These are phyloP conservation scores for Isaurus tuberculatus DNA, from an alignment of 92 coral and sea anemone genomes.

Conservation along the genomic window DNA sequence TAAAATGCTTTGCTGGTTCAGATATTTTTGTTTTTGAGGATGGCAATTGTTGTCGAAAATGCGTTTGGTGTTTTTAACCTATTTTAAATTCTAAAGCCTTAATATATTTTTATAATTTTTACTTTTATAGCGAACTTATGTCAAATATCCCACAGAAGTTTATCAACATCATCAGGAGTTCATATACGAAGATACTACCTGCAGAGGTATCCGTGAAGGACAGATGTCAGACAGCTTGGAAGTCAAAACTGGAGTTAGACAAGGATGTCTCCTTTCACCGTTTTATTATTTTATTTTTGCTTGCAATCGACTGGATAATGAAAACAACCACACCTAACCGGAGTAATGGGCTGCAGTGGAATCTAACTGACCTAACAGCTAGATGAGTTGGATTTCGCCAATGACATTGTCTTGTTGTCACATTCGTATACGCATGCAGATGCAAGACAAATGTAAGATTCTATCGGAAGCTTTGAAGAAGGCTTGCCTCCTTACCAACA, in stretches of 20 bases:
- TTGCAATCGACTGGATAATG: conserved; percentile 7
- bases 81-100: no score
- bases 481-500: no score
- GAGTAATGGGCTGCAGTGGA: neutral
- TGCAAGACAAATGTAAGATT: neutral
- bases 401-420: no score
- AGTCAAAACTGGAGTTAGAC: neutral
- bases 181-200: neutral
- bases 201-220: neutral
- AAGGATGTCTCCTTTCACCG: conserved; percentile 3
- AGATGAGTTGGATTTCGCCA: conserved; percentile 1
- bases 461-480: neutral
- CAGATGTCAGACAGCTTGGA: conserved; percentile 3
- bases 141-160: conserved; percentile 2
- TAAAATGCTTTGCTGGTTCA: no score
- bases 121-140: no score
- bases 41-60: no score
- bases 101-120: no score
- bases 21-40: no score
- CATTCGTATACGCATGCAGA: no score
- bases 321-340: neutral
- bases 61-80: no score
- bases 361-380: neutral
- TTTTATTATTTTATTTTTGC: neutral
- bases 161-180: neutral